Base-by-base conservation (phyloP, 2,888 invertebrate genomes). In the Microdon myrmicae region DNA sequence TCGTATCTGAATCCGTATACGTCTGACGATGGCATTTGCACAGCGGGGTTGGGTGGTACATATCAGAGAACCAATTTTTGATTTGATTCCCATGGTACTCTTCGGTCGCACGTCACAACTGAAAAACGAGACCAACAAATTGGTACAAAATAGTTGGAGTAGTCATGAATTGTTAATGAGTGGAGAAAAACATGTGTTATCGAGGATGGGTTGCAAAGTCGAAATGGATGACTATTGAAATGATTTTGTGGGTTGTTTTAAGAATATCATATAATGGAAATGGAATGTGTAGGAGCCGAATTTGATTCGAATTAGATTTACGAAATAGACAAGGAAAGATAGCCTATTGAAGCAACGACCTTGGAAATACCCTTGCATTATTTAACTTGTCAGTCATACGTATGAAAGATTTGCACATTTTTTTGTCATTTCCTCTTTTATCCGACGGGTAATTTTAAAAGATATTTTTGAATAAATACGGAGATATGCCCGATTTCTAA, bases 81-180 rank as follows among this genome's bases (percentile, higher is more conserved):
- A 56, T 56, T 44, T n/a, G n/a, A 60, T 61, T 56, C 49, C 61
- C 56, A 61, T 38, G 60, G n/a, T 9, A 37, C 31, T 37, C 31
- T 53, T 43, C 23, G 19, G 13, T 7, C 5, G n/a, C 12, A 16
- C 6, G 16, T 13, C 19, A 9, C n/a, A n/a, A n/a, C n/a, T n/a
- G n/a, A n/a, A n/a, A 7, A 22, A 16, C 25, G 38, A 6, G 9
- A 1, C 26, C 28, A 10, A n/a, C n/a, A 19, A 35, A 32, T 7
- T 22, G 26, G 12, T 31, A 35, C 8, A 9, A 29, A 7, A 10
- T n/a, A 8, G 12, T 41, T 6, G 6, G 2, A 29, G 13, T 23
- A 35, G 17, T 38, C 35, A 54, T 55, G 19, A 55, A 47, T 55
- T 48, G 7, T 34, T 59, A 45, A 59, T 31, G 25, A 35, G 32